Evolutionary conservation across 2,113 vertebrate species (phyloP).

Genomic region (Labeo rohita): DNA sequence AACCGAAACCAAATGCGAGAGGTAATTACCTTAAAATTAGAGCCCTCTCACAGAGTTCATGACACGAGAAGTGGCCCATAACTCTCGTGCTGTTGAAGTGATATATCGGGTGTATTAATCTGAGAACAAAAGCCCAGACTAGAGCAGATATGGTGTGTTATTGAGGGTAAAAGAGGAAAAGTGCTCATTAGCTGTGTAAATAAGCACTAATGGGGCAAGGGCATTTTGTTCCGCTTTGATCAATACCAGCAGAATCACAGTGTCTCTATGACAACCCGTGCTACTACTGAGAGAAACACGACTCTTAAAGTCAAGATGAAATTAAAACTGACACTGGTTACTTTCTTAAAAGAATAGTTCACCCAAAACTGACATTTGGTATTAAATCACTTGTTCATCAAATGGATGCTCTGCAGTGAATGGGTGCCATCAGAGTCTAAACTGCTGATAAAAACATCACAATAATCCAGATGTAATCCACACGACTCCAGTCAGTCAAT

Average conservation of each 20-base stretch:
- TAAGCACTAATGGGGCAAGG: conserved; percentile 40
- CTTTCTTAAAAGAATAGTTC: not conserved
- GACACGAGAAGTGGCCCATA: conserved; percentile 19
- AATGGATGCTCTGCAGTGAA: not conserved
- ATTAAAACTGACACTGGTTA: not conserved
- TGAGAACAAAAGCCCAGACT: not conserved
- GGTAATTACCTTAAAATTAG: conserved; percentile 30
- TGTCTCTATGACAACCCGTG: conserved; percentile 67
- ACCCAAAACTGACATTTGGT: too few species aligned
- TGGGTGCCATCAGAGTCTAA: not conserved
- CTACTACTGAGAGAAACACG: conserved; percentile 44
- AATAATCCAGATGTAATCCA: not conserved
- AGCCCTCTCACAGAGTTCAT: not conserved
- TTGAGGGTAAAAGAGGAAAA: conserved; percentile 25
- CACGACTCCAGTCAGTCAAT: not conserved
- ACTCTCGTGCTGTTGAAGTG: not conserved
- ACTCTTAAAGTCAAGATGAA: conserved; percentile 48
- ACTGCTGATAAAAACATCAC: not conserved
- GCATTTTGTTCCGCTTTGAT: conserved; percentile 48
- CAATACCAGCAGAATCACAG: conserved; percentile 52
- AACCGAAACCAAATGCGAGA: conserved; percentile 1
- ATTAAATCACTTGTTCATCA: too few species aligned
- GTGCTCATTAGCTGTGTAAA: conserved; percentile 37
- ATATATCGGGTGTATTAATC: not conserved
- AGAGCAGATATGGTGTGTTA: not conserved